phyloP scores from a whole-genome alignment of 1,140 invertebrate genomes.

The Orussus abietinus region DNA sequence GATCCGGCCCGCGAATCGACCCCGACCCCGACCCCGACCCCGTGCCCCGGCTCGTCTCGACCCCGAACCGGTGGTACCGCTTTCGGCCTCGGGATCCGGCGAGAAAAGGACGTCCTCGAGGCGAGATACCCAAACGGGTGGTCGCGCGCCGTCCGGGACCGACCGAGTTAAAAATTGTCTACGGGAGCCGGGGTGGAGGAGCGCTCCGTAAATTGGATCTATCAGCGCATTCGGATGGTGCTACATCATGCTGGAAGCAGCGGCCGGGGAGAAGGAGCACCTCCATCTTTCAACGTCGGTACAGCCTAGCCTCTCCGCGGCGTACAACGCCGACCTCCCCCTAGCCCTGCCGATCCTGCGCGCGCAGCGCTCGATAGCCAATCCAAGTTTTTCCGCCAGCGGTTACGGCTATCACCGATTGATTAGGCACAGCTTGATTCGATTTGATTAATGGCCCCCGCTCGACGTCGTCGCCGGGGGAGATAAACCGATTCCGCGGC shows the following conservation, averaged over 20 bases:
- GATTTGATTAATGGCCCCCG: conserved; percentile 10
- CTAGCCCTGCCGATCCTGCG: conserved; percentile 10
- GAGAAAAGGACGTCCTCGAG: too few species aligned
- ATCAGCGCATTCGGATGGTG: conserved; percentile 50
- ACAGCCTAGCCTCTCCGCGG: conserved; percentile 15
- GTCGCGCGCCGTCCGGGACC: not conserved
- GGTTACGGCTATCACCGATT: conserved; percentile 3
- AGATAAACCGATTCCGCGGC: too few species aligned
- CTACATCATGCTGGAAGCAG: conserved; percentile 48
- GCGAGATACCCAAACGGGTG: too few species aligned
- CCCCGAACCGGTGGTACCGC: too few species aligned
- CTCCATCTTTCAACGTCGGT: conserved; percentile 37
- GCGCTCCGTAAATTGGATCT: conserved; percentile 46
- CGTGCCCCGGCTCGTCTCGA: too few species aligned
- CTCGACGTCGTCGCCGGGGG: too few species aligned
- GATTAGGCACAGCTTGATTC: conserved; percentile 11
- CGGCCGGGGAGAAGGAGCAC: conserved; percentile 25
- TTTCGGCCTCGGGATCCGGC: too few species aligned
- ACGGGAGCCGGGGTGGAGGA: conserved; percentile 4
- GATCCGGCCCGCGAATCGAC: too few species aligned
- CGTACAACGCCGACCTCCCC: conserved; percentile 10
- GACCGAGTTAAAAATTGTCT: conserved; percentile 24
- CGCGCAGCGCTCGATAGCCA: conserved; percentile 14
- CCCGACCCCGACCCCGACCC: too few species aligned
- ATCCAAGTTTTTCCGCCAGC: conserved; percentile 16